Percentiles rank a stretch among this genome's conserved stretches.
phyloP scores from a whole-genome alignment of 2,113 vertebrate species.

The Pollimyrus isidori region DNA sequence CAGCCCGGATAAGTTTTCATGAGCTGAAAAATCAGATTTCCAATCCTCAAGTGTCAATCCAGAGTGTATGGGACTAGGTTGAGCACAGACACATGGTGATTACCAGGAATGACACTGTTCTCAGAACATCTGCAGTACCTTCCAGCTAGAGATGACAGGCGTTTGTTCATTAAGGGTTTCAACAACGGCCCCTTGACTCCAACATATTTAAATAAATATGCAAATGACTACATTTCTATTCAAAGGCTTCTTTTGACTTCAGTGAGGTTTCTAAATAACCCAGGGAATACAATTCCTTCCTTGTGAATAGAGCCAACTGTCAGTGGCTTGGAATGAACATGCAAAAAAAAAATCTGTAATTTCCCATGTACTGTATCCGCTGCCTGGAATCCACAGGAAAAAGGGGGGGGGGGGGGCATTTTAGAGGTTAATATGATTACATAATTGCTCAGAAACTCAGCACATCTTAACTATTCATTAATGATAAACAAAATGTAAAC shows the following conservation, averaged over 20 bases:
- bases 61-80: constrained; percentile 17
- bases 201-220: constrained; percentile 60
- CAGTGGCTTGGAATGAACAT: constrained; percentile 40
- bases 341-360: constrained; percentile 36
- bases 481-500: background rate
- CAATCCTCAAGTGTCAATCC: background rate
- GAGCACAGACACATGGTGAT: constrained; percentile 39
- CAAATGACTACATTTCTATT: constrained; percentile 57
- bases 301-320: constrained; percentile 50
- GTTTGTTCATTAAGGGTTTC: constrained; percentile 47
- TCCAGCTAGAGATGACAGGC: constrained; percentile 34
- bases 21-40: constrained; percentile 1
- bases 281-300: constrained; percentile 37
- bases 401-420: constrained; percentile 17
- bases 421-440: constrained; percentile 37
- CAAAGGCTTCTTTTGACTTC: constrained; percentile 49
- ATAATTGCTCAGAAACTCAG: background rate
- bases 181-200: constrained; percentile 45
- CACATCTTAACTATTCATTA: background rate
- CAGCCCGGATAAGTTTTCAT: background rate
- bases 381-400: constrained; percentile 20
- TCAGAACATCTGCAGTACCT: constrained; percentile 23
- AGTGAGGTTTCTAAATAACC: constrained; percentile 53
- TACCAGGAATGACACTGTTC: constrained; percentile 40
- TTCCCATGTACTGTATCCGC: constrained; percentile 17